Evolutionary conservation across 2,888 invertebrate genomes (phyloP), one percentile per base, ranked within the genome.

Genomic region (Acrobasis consociella): DNA sequence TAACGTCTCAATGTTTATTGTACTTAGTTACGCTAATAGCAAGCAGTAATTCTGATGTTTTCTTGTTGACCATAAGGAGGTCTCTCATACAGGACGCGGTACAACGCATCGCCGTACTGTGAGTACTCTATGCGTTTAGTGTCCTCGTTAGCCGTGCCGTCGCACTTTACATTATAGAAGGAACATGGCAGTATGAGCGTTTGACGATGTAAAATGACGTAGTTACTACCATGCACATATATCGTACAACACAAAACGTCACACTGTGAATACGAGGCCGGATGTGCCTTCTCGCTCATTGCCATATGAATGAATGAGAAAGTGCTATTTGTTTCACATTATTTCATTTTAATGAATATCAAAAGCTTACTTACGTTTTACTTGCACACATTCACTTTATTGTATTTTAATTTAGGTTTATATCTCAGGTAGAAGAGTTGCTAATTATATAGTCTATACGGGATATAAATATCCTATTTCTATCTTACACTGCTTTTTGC

Each of bases 11-110:
- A 46, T 31, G 8, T 46, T n/a, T 46, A 13, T 13, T 46, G 46
- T 46, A 46, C 13, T 13, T 46, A 46, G 46, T 46, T 10, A 46
- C 10, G 46, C 46, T n/a, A 46, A 3, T 46, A 46, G 46, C 46
- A 46, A 46, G 46, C 46, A 46, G 56, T 56, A 56, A 56, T 56
- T 13, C 2, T 56, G 56, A 42, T 56, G 56, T 56, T 56, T 56
- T 56, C 56, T 56, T 56, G 56, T 56, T 56, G 56, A 56, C 56
- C 56, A 56, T 56, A 56, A 56, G 56, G 56, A 56, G 42, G 56
- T 56, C 56, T 56, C 56, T 56, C 39, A 56, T 56, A 56, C 56
- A 56, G 17, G 56, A 56, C 9, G 56, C 56, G 56, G 56, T 56
- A 42, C 56, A 42, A 22, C 56, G 56, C 56, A 56, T 56, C 56